phyloP scores from a whole-genome alignment of 2,888 invertebrate species.

The Drosophila sordidula region DNA sequence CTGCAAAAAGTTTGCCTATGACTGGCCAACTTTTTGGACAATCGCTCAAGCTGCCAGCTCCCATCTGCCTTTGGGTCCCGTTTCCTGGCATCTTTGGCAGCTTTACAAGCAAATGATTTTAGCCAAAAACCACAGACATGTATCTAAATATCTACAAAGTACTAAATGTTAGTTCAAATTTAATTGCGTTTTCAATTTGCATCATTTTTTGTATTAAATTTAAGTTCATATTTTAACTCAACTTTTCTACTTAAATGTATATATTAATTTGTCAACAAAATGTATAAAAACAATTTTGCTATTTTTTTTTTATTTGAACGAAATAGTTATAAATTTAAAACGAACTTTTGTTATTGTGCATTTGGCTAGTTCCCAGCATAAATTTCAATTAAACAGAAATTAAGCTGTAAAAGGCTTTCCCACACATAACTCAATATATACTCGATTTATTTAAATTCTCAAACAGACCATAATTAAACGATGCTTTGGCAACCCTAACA shows the following conservation, averaged over 20 bases:
- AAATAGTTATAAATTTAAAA: too few species aligned
- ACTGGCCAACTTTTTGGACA: slow-evolving; percentile 60
- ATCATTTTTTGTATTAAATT: too few species aligned
- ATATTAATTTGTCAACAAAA: too few species aligned
- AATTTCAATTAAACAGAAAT: slow-evolving; percentile 48
- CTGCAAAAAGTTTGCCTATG: slow-evolving; percentile 55
- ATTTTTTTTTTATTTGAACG: neutral
- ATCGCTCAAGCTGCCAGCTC: slow-evolving; percentile 70
- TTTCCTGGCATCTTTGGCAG: slow-evolving; percentile 66
- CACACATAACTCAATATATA: slow-evolving; percentile 61
- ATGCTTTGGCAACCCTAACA: slow-evolving; percentile 61
- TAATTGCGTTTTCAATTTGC: neutral
- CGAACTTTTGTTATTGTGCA: slow-evolving; percentile 3
- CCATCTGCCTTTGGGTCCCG: slow-evolving; percentile 14
- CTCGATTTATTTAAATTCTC: slow-evolving; percentile 68
- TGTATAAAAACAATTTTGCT: neutral
- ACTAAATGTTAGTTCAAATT: neutral
- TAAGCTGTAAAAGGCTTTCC: slow-evolving; percentile 54
- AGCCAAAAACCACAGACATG: slow-evolving; percentile 28
- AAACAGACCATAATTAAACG: slow-evolving; percentile 42
- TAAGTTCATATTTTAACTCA: too few species aligned
- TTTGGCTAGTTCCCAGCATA: slow-evolving; percentile 47
- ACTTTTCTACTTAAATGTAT: too few species aligned
- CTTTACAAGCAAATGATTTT: slow-evolving; percentile 74
- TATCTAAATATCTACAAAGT: neutral